phyloP scores from a whole-genome alignment of 2,113 vertebrate species.

The Larimichthys crocea region DNA sequence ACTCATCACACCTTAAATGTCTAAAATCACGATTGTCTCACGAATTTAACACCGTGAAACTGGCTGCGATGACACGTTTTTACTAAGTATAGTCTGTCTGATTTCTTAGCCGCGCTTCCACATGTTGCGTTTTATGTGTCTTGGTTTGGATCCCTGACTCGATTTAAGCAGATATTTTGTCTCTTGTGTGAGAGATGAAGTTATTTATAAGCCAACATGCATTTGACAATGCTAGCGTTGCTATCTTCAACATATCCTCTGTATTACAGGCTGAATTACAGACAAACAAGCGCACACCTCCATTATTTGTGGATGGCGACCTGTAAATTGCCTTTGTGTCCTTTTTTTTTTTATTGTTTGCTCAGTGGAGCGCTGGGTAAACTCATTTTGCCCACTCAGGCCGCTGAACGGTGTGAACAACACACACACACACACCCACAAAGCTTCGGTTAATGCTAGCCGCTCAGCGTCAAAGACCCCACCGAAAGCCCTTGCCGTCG shows the following conservation, averaged over 20 bases:
- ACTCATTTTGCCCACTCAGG: slow-evolving; percentile 16
- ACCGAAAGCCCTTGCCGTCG: background rate
- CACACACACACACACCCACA: slow-evolving; percentile 2
- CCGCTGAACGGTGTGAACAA: slow-evolving; percentile 32
- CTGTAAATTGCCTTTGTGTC: slow-evolving; percentile 26
- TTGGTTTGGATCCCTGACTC: background rate
- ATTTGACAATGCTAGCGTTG: background rate
- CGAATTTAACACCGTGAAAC: background rate
- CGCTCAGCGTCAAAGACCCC: background rate
- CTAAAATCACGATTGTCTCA: background rate
- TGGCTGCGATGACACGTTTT: background rate
- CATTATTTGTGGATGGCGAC: slow-evolving; percentile 23
- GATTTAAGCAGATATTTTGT: background rate
- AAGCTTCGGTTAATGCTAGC: background rate
- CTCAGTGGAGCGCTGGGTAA: slow-evolving; percentile 25
- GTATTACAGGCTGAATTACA: slow-evolving; percentile 5
- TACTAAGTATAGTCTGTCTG: background rate
- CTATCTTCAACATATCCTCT: background rate
- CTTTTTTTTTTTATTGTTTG: slow-evolving; percentile 25
- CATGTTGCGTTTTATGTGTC: background rate
- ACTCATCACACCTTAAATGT: background rate
- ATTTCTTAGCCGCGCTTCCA: background rate
- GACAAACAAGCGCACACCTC: slow-evolving; percentile 4
- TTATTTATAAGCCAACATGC: background rate
- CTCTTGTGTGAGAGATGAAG: too few relatives aligned